phyloP scores from a whole-genome alignment of 2,113 vertebrate species.

The Charina bottae region DNA sequence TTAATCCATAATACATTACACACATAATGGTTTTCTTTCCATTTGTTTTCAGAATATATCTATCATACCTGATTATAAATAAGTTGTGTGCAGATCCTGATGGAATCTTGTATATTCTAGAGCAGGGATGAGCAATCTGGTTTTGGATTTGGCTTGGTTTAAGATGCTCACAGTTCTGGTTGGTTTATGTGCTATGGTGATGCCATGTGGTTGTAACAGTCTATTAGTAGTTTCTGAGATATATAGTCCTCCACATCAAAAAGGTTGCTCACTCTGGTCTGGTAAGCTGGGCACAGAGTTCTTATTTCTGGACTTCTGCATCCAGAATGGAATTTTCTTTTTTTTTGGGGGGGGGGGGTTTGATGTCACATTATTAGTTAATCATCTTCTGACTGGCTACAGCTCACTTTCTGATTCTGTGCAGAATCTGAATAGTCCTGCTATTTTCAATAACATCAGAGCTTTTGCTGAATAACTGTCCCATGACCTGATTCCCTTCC shows the following conservation, averaged over 20 bases:
- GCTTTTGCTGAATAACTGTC: background rate
- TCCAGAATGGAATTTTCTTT: background rate
- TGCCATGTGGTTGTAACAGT: too few relatives aligned
- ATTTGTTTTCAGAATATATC: constrained; percentile 13
- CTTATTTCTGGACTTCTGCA: background rate
- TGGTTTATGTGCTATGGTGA: too few relatives aligned
- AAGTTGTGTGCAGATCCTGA: background rate
- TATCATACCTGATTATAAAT: background rate
- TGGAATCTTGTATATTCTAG: too few relatives aligned
- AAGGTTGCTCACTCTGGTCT: background rate
- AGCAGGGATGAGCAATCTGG: background rate
- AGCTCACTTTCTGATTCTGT: background rate
- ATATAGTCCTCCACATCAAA: background rate
- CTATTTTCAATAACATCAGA: background rate
- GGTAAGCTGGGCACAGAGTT: too few relatives aligned
- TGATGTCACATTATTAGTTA: background rate
- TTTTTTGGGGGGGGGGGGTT: background rate
- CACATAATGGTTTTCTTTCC: constrained; percentile 5
- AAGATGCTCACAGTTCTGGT: too few relatives aligned
- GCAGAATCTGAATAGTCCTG: background rate
- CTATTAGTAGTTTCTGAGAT: too few relatives aligned
- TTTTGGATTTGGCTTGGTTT: too few relatives aligned
- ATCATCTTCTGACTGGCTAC: background rate
- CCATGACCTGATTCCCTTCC: background rate
- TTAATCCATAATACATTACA: constrained; percentile 18